phyloP scores from a whole-genome alignment of 53 echinoderm and acorn worm species.

The Arbacia lixula region DNA sequence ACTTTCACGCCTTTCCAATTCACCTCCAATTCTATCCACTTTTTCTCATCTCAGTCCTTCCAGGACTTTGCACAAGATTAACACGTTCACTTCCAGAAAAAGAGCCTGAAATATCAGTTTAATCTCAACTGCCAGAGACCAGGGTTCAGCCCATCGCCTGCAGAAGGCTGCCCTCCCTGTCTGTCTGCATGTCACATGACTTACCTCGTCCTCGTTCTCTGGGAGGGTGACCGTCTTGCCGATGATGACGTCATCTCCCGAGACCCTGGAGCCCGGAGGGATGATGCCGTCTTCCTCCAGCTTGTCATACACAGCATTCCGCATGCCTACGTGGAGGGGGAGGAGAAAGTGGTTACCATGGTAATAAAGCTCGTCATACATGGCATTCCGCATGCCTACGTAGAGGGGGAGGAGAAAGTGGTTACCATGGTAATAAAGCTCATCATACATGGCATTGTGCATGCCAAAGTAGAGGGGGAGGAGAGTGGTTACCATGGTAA shows the following conservation, averaged over 20 bases:
- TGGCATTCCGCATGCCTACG: slow-evolving; percentile 90
- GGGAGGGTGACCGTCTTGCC: slow-evolving; percentile 91
- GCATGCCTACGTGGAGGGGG: slow-evolving; percentile 68
- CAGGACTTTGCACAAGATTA: too few species aligned
- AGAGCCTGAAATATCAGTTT: too few species aligned
- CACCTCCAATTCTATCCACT: too few species aligned
- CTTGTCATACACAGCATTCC: slow-evolving; percentile 94
- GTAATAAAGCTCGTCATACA: slow-evolving; percentile 94
- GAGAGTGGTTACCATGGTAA: slow-evolving; percentile 91
- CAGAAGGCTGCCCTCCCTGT: too few species aligned
- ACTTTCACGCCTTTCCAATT: too few species aligned
- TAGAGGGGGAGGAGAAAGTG: slow-evolving; percentile 54
- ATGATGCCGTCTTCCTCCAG: slow-evolving; percentile 98
- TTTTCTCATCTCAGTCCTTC: too few species aligned
- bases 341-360: slow-evolving; percentile 88
- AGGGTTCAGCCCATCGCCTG: too few species aligned
- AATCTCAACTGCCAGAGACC: too few species aligned
- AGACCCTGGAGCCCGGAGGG: slow-evolving; percentile 87
- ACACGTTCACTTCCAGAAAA: too few species aligned
- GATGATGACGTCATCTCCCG: slow-evolving; percentile 97
- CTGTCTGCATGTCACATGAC: too few species aligned
- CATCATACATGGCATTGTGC: slow-evolving; percentile 93
- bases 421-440: slow-evolving; percentile 94
- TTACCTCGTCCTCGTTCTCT: slow-evolving; percentile 96
- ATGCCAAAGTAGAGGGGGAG: slow-evolving; percentile 60